Percentiles rank a stretch among this genome's conserved stretches.
Conservation (phyloP, 2,888 invertebrate species). For the Parnassius smintheus region DNA sequence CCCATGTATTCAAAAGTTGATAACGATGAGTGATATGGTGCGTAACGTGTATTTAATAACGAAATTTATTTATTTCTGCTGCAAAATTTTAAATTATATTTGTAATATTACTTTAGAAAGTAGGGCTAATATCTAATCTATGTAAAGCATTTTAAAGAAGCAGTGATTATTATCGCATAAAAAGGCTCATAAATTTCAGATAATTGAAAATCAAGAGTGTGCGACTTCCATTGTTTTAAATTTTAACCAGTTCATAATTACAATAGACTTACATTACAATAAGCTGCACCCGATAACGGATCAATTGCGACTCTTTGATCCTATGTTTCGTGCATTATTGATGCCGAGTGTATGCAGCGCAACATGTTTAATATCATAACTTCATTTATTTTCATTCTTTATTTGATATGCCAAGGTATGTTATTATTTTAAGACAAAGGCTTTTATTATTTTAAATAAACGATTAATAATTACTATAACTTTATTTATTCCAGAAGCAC, state of each 20-base stretch:
- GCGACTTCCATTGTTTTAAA: constrained; percentile 9
- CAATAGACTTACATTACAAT: constrained; percentile 45
- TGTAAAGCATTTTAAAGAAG: not conserved
- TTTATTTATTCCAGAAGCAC: constrained; percentile 5
- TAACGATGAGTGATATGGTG: no score
- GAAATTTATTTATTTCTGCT: no score
- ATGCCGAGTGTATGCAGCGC: no score
- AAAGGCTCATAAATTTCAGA: constrained; percentile 9
- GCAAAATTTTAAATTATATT: no score
- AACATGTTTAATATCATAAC: not conserved
- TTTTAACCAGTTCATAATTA: constrained; percentile 44
- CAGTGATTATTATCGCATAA: constrained; percentile 4
- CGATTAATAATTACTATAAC: not conserved
- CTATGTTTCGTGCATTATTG: no score
- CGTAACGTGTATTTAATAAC: no score
- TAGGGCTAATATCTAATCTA: not conserved
- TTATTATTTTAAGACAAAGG: not conserved
- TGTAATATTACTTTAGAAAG: no score
- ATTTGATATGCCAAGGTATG: constrained; percentile 8
- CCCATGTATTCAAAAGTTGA: no score
- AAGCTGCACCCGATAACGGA: no score
- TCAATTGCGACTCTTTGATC: no score
- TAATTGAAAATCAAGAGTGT: constrained; percentile 10
- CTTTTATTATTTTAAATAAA: not conserved
- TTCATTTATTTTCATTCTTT: constrained; percentile 2